Base-by-base conservation (phyloP, 2,797 vertebrate genomes). In the Neosalanx taihuensis region DNA sequence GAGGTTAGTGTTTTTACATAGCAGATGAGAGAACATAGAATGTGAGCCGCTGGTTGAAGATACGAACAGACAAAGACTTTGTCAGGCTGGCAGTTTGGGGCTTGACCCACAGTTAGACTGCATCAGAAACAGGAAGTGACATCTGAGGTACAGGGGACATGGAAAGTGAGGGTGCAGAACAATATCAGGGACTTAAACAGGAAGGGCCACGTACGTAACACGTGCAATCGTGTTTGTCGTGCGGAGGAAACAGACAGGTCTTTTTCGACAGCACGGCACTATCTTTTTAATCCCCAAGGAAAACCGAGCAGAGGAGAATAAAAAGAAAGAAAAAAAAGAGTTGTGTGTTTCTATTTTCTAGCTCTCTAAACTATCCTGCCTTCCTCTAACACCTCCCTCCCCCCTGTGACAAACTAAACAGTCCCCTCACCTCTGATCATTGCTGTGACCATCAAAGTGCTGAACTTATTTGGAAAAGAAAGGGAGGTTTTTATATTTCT, bases 101-200 rank as follows among this genome's bases (percentile, higher is more conserved):
- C 69, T 74, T 26, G 71, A 78, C 72, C 78, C 64, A 69, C 60
- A 31, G 59, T 26, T 37, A 31, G 13, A 69, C 6, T n/a, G 15
- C 23, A n/a, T 63, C 80, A 78, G 82, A 76, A 78, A 90, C 88
- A 89, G 89, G 88, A 91, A 88, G 73, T 60, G 59, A 31, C 77
- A 73, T 58, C 72, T 68, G 26, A 71, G 71, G 61, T 83, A 61
- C 26, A 72, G 74, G 67, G 64, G 74, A 64, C 72, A 83, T 83
- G 89, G 84, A 84, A 89, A 79, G 51, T 71, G 72, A 71, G 73
- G 64, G 56, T 33, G 64, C 61, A 18, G 29, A 81, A 87, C 82
- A 79, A 83, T 76, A 83, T 86, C 70, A 71, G 61, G 33, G 77
- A 49, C 71, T 74, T 0, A 6, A 67, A 82, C 86, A 86, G 86